Conservation (phyloP, 2,888 invertebrate species). For the Eutolmus rufibarbis region DNA sequence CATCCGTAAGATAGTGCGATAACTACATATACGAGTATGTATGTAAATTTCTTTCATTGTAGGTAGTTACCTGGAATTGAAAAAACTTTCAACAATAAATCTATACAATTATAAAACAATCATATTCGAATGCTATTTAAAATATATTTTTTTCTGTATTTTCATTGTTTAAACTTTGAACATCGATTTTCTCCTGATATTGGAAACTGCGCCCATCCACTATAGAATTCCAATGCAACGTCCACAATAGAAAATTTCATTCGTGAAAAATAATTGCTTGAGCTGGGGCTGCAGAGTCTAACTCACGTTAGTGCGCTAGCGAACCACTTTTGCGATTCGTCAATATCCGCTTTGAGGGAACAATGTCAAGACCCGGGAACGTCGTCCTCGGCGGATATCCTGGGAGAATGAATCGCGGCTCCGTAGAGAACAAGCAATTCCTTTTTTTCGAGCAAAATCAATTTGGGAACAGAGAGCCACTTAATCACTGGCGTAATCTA, state of each 20-base stretch:
- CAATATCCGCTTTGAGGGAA: not conserved
- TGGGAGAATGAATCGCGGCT: not conserved
- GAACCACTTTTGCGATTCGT: not conserved
- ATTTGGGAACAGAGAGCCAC: not conserved
- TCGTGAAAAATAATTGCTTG: not conserved
- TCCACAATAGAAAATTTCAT: not conserved
- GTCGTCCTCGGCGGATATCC: not conserved
- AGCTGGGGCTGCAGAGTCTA: not conserved
- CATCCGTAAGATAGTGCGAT: too few species aligned
- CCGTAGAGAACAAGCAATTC: not conserved
- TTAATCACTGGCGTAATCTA: slow-evolving; percentile 17
- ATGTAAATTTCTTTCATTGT: too few species aligned
- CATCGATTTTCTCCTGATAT: not conserved
- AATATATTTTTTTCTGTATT: too few species aligned
- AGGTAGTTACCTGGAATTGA: too few species aligned
- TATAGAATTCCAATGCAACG: not conserved
- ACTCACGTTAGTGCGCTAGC: not conserved
- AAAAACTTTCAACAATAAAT: too few species aligned
- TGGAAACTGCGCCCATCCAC: not conserved
- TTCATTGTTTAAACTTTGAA: too few species aligned
- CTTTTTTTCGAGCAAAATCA: not conserved
- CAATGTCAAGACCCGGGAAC: not conserved
- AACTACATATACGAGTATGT: too few species aligned
- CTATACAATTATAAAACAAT: too few species aligned
- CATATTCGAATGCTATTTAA: too few species aligned